Conservation (phyloP, 2,113 vertebrate species). For the Sinosuthora webbiana region DNA sequence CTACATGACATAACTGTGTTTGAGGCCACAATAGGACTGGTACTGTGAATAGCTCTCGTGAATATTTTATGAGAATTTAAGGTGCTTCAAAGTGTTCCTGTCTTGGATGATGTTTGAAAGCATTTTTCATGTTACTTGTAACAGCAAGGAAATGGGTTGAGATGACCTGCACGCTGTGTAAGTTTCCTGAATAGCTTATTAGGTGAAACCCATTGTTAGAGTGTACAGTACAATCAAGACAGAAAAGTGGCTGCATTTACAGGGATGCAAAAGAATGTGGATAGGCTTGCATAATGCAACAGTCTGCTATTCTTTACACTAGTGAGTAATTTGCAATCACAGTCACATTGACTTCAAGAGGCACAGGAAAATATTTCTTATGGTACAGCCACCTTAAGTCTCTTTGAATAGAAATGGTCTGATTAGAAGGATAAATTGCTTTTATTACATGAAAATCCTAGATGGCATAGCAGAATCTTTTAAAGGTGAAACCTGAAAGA, state of each 20-base stretch:
- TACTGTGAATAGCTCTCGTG: background rate
- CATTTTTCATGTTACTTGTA: conserved; percentile 54
- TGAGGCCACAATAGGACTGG: background rate
- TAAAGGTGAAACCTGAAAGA: background rate
- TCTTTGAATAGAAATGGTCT: background rate
- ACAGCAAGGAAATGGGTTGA: background rate
- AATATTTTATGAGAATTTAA: conserved; percentile 10
- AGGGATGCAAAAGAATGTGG: background rate
- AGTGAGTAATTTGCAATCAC: background rate
- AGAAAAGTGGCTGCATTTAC: background rate
- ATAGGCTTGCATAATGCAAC: conserved; percentile 51
- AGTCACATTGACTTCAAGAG: conserved; percentile 1
- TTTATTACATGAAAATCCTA: background rate
- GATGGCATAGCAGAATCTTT: background rate
- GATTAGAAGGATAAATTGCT: background rate
- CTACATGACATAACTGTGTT: conserved; percentile 13
- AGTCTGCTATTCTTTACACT: background rate
- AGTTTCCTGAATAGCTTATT: conserved; percentile 42
- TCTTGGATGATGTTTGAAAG: conserved; percentile 41
- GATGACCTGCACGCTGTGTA: background rate
- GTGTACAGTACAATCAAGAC: background rate
- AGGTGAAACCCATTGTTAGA: conserved; percentile 6
- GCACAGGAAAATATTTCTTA: background rate
- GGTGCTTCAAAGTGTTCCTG: conserved; percentile 10
- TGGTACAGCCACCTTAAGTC: background rate